Conservation (phyloP, 2,113 vertebrate species). For the Anseranas semipalmata region DNA sequence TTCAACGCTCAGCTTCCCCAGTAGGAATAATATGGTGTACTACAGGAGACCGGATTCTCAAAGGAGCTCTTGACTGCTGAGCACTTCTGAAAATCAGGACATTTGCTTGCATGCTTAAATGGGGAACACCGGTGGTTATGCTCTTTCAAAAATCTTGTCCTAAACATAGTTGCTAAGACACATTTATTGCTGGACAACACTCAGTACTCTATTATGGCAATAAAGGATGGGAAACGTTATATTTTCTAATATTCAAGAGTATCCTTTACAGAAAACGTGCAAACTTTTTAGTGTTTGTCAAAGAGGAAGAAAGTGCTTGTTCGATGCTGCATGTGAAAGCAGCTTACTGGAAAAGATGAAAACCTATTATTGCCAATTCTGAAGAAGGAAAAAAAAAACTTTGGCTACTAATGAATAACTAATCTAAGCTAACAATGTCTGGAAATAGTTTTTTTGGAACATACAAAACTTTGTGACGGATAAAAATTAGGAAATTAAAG, state of each 20-base stretch:
- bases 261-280: conserved; percentile 64
- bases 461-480: conserved; percentile 63
- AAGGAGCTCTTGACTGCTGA: background rate
- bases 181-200: background rate
- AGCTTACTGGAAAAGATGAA: conserved; percentile 81
- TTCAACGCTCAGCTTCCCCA: accelerated
- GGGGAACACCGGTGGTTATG: background rate
- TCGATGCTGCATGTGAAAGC: conserved; percentile 65
- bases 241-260: conserved; percentile 54
- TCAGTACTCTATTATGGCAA: background rate
- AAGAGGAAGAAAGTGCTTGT: conserved; percentile 64
- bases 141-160: background rate
- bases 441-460: conserved; percentile 78
- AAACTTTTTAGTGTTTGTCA: conserved; percentile 70
- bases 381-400: conserved; percentile 73
- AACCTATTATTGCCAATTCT: conserved; percentile 78
- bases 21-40: accelerated
- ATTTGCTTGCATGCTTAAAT: accelerated
- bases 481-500: conserved; percentile 81
- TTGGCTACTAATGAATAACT: conserved; percentile 80
- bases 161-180: background rate
- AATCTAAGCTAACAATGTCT: conserved; percentile 79
- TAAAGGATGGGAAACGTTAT: conserved; percentile 12
- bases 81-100: background rate
- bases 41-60: background rate